These are phyloP conservation scores for Tipula unca DNA, from an alignment of 2,888 invertebrate genomes.

Conservation along the genomic window DNA sequence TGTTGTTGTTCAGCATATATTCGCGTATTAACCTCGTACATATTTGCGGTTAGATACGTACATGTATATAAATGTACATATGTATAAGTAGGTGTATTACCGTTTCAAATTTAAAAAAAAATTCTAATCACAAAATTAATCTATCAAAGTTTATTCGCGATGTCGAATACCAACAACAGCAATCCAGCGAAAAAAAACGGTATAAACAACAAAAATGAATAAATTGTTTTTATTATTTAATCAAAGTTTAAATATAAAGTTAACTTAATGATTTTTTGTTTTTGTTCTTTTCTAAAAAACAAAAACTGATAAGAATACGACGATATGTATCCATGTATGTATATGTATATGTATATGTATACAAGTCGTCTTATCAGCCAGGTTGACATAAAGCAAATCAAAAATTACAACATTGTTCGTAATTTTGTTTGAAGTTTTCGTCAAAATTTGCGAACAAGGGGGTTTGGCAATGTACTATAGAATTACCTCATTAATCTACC, in stretches of 20 bases:
- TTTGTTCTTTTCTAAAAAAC: not conserved
- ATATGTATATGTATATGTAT: not conserved
- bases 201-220: not conserved
- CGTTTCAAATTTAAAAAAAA: not conserved
- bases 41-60: not conserved
- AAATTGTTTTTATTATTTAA: not conserved
- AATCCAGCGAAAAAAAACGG: not conserved
- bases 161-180: not conserved
- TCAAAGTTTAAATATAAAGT: not conserved
- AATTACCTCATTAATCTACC: not conserved
- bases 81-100: not conserved
- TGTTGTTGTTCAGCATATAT: not conserved
- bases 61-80: not conserved
- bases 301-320: slow-evolving; percentile 1
- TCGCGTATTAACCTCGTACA: not conserved
- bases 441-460: not conserved
- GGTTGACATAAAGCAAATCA: not conserved
- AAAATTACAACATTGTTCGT: not conserved
- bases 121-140: not conserved
- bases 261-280: not conserved
- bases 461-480: not conserved
- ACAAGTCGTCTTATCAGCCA: not conserved
- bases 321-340: not conserved
- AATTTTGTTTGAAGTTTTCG: not conserved
- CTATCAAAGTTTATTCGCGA: not conserved